phyloP scores from a whole-genome alignment of 2,797 vertebrate species.

The Chelon auratus region DNA sequence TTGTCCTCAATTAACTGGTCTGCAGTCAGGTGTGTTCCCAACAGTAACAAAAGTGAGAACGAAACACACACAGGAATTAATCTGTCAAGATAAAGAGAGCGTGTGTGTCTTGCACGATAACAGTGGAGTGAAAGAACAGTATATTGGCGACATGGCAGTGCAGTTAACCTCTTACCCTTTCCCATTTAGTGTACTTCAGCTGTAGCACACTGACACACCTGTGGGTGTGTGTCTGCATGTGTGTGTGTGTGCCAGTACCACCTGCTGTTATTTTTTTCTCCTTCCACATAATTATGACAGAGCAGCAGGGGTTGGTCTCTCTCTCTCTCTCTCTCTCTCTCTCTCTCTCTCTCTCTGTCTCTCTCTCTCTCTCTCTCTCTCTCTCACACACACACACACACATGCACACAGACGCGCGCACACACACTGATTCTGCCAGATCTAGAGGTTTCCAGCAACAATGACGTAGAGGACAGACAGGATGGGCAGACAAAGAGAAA shows the following conservation, averaged over 20 bases:
- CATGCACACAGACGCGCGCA: not conserved
- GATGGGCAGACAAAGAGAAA: slow-evolving; percentile 17
- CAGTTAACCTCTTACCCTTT: slow-evolving; percentile 39
- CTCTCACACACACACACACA: slow-evolving; percentile 18
- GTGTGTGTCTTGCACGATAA: not conserved
- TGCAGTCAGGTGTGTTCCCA: too few relatives aligned
- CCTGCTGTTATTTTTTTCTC: slow-evolving; percentile 56
- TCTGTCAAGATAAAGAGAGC: not conserved
- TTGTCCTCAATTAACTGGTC: too few relatives aligned
- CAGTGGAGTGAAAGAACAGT: not conserved
- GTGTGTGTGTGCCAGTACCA: slow-evolving; percentile 20
- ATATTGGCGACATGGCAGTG: slow-evolving; percentile 13
- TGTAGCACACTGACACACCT: slow-evolving; percentile 9
- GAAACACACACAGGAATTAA: slow-evolving; percentile 5
- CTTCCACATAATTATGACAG: slow-evolving; percentile 50
- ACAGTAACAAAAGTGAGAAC: not conserved
- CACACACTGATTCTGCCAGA: slow-evolving; percentile 4
- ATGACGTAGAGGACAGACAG: slow-evolving; percentile 21
- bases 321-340: too few relatives aligned
- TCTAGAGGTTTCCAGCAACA: slow-evolving; percentile 24
- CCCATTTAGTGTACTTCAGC: slow-evolving; percentile 19
- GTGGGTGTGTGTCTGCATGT: slow-evolving; percentile 23
- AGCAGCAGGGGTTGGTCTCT: slow-evolving; percentile 41
- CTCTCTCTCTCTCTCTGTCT: too few relatives aligned
- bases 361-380: slow-evolving; percentile 6